phyloP scores from a whole-genome alignment of 2,888 invertebrate species.

The Cataglyphis cursor region DNA sequence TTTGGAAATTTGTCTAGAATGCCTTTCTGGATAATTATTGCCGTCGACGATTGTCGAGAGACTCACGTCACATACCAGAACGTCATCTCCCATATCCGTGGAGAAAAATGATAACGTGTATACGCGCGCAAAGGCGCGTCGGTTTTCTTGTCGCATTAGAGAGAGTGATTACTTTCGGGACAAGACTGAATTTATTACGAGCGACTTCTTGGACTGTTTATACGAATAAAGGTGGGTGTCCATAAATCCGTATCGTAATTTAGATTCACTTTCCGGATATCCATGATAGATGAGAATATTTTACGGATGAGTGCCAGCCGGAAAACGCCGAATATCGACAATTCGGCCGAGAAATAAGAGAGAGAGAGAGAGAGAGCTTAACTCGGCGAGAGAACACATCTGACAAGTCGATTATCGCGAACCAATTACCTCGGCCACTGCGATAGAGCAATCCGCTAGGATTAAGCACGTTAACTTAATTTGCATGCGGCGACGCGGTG shows the following conservation, averaged over 20 bases:
- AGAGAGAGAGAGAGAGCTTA: constrained; percentile 5
- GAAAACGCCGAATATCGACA: constrained; percentile 22
- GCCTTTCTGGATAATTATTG: not conserved
- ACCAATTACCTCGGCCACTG: constrained; percentile 40
- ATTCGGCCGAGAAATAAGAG: constrained; percentile 4
- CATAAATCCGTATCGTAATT: constrained; percentile 34
- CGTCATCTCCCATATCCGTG: constrained; percentile 5
- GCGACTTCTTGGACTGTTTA: constrained; percentile 40
- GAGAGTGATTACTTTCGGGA: constrained; percentile 8
- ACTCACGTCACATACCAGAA: not conserved
- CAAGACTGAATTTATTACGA: constrained; percentile 9
- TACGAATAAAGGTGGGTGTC: not conserved
- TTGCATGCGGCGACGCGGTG: constrained; percentile 15
- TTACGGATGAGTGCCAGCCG: not conserved
- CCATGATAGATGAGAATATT: not conserved
- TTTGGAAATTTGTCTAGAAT: not conserved
- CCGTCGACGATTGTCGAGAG: not conserved
- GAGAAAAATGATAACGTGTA: constrained; percentile 28
- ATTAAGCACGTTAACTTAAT: constrained; percentile 51
- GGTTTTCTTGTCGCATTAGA: constrained; percentile 19
- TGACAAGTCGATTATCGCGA: constrained; percentile 47
- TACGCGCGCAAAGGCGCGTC: constrained; percentile 33
- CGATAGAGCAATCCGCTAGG: constrained; percentile 37
- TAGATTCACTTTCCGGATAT: constrained; percentile 12
- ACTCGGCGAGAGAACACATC: constrained; percentile 29